Conservation (phyloP, 2,888 invertebrate genomes). For the Ophion slaviceki region DNA sequence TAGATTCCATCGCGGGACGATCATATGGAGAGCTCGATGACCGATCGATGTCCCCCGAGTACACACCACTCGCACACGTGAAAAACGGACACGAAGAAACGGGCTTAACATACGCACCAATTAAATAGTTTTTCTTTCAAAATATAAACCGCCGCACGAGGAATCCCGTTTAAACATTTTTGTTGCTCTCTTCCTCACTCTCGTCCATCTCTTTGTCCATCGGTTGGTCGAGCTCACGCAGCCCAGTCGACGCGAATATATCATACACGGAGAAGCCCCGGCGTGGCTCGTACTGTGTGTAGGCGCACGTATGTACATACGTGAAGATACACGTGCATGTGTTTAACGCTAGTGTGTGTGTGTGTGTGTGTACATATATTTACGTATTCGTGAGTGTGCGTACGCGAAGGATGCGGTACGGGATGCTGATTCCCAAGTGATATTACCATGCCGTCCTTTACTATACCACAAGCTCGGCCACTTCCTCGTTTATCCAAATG, state of each 20-base stretch:
- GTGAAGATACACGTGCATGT: slow-evolving; percentile 28
- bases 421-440: slow-evolving; percentile 63
- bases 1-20: too few species aligned
- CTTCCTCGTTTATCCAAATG: slow-evolving; percentile 58
- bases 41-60: slow-evolving; percentile 24
- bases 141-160: slow-evolving; percentile 22
- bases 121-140: background rate
- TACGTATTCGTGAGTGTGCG: slow-evolving; percentile 33
- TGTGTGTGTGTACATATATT: slow-evolving; percentile 34
- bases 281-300: slow-evolving; percentile 31
- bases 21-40: slow-evolving; percentile 53
- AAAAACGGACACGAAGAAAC: slow-evolving; percentile 38
- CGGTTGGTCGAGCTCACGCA: slow-evolving; percentile 53
- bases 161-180: slow-evolving; percentile 51
- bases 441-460: slow-evolving; percentile 62
- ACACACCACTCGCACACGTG: slow-evolving; percentile 31
- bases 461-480: slow-evolving; percentile 51
- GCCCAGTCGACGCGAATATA: slow-evolving; percentile 33
- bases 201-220: slow-evolving; percentile 53
- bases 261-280: slow-evolving; percentile 28
- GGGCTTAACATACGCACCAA: slow-evolving; percentile 37
- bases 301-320: slow-evolving; percentile 14
- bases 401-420: slow-evolving; percentile 51
- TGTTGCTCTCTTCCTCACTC: slow-evolving; percentile 28
- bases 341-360: slow-evolving; percentile 12